Evolutionary conservation across 2,888 invertebrate species (phyloP).

Genomic region (Calliopum simillimum): DNA sequence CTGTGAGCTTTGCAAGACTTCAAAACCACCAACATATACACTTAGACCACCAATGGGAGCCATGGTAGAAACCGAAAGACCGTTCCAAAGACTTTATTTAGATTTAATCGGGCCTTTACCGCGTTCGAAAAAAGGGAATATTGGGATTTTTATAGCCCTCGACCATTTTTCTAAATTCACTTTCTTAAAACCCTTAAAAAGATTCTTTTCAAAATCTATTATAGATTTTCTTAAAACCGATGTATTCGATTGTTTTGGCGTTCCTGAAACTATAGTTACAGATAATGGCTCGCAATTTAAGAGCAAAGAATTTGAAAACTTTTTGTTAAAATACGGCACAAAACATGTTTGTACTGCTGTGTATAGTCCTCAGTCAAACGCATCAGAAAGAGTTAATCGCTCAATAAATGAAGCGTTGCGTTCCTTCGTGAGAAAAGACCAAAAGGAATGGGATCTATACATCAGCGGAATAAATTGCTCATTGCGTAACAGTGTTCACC

Average conservation of each 20-base stretch:
- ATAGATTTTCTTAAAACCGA: background rate
- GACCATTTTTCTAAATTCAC: constrained; percentile 1
- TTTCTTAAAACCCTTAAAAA: constrained; percentile 25
- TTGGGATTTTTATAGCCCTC: background rate
- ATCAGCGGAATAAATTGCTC: constrained; percentile 11
- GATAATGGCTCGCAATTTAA: constrained; percentile 10
- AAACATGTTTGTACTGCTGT: constrained; percentile 21
- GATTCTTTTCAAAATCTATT: background rate
- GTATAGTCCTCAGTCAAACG: constrained; percentile 1
- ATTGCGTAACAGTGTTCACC: too few species aligned
- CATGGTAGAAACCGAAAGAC: background rate
- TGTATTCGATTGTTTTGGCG: background rate
- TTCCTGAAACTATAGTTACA: background rate
- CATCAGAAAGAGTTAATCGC: too few species aligned
- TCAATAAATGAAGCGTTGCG: too few species aligned
- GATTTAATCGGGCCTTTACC: constrained; percentile 20
- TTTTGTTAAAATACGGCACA: constrained; percentile 1
- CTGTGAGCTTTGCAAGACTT: constrained; percentile 6
- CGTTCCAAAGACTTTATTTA: constrained; percentile 11
- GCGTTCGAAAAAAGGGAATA: background rate
- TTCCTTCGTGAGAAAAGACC: too few species aligned
- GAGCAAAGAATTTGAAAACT: background rate
- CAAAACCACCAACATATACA: constrained; percentile 2
- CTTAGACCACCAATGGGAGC: constrained; percentile 9
- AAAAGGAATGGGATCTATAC: too few species aligned